Conservation (phyloP, 2,113 vertebrate genomes). For the Neomonachus schauinslandi region DNA sequence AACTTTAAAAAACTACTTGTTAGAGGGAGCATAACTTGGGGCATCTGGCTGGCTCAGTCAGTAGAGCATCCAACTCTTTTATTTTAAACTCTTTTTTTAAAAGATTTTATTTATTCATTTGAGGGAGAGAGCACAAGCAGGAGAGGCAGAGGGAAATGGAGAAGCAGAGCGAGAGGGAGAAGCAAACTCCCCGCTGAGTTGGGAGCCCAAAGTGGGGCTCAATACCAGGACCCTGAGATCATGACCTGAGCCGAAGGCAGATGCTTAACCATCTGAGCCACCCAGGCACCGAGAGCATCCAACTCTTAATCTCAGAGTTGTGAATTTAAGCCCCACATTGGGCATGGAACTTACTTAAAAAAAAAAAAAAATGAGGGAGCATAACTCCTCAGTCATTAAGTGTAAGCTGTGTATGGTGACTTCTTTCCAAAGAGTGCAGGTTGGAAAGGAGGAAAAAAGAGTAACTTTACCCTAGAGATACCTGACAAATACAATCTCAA, state of each 20-base stretch:
- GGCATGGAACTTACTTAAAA: not conserved
- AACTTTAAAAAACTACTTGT: not conserved
- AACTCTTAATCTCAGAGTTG: too few relatives aligned
- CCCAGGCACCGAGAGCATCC: too few relatives aligned
- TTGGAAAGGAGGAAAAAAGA: not conserved
- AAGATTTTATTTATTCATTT: too few relatives aligned
- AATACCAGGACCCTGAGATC: too few relatives aligned
- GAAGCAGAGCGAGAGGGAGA: too few relatives aligned
- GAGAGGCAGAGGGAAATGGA: too few relatives aligned
- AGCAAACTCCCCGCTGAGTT: too few relatives aligned
- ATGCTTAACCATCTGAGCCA: too few relatives aligned
- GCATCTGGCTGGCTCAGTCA: not conserved
- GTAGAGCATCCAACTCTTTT: not conserved
- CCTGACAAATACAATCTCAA: not conserved
- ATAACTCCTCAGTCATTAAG: not conserved
- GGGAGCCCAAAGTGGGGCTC: too few relatives aligned
- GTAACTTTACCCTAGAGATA: not conserved
- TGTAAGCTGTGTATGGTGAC: not conserved
- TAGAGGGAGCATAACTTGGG: not conserved
- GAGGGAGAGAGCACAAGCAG: too few relatives aligned
- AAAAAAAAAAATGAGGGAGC: not conserved
- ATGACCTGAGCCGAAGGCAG: too few relatives aligned
- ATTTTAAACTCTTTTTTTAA: too few relatives aligned
- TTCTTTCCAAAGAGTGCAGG: not conserved
- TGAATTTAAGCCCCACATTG: not conserved